These are phyloP conservation scores for Camponotus pennsylvanicus DNA, from an alignment of 1,140 invertebrate genomes.

Conservation along the genomic window DNA sequence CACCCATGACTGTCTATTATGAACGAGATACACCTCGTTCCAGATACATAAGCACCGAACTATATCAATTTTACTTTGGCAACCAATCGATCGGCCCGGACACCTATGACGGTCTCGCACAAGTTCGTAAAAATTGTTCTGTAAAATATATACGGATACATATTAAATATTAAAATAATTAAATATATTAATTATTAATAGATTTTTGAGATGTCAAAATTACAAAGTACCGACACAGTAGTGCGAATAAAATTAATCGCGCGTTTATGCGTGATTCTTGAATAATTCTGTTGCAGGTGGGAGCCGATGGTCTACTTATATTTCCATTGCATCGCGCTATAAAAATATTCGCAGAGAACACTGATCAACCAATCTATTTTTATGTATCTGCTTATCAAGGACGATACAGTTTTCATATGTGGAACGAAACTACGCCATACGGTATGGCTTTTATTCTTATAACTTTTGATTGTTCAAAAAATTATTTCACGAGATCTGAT, in stretches of 20 bases:
- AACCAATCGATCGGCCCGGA: too few relatives aligned
- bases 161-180: too few relatives aligned
- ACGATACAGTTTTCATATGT: constrained; percentile 85
- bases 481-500: not conserved
- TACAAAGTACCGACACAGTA: not conserved
- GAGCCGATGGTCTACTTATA: constrained; percentile 85
- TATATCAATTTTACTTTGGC: too few relatives aligned
- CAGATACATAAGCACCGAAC: too few relatives aligned
- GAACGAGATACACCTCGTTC: too few relatives aligned
- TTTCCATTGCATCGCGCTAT: constrained; percentile 86
- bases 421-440: constrained; percentile 84
- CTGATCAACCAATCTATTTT: constrained; percentile 85
- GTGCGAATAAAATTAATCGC: not conserved
- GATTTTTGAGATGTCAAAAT: not conserved
- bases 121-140: too few relatives aligned
- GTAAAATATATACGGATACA: too few relatives aligned
- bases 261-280: too few relatives aligned
- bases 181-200: too few relatives aligned
- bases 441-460: constrained; percentile 74
- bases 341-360: constrained; percentile 85
- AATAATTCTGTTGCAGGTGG: constrained; percentile 78
- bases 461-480: not conserved
- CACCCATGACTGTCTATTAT: too few relatives aligned
- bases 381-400: constrained; percentile 87
- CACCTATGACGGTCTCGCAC: too few relatives aligned